Base-by-base conservation (phyloP, 1,140 invertebrate species). In the Brachionus paranguensis region DNA sequence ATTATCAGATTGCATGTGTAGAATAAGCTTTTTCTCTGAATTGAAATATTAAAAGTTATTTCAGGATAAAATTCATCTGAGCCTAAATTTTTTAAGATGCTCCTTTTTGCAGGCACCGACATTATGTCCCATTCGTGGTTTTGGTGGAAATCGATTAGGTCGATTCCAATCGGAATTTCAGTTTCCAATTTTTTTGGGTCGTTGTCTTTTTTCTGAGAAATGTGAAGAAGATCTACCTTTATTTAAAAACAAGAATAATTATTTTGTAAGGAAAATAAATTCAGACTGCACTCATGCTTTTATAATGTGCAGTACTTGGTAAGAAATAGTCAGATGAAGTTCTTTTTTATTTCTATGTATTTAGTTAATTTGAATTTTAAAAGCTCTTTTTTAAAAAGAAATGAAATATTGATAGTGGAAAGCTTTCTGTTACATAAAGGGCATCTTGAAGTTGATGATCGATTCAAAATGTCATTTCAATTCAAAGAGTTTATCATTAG, bases 81-180 rank as follows among this genome's bases (percentile, higher is more conserved):
- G 90, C 96, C 98, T 12, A 95, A 96, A 90, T 98, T 97, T 27
- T n/a, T 60, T 10, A n/a, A 7, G 10, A 84, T 17, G 10, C 60
- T 45, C 20, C 78, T 60, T 68, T 84, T 45, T 3, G 89, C 89
- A 12, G 97, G 96, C 78, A 99, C 97, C 90, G 96, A 94, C 76
- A 99, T 91, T 87, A 99, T 96, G 89, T 99, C 97, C 97, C 97
- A 99, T 91, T 99, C 97, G 11, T 99, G 96, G 37, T 94, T 97
- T 91, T 85, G 85, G 83, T 89, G 88, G 84, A 87, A 89, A 74
- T 88, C 88, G 17, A 85, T 86, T 41, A 89, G 84, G 83, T 89
- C 88, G 17, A 89, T 84, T 17, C 88, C 84, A 14, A 64, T 14
- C 29, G 43, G 53, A 45, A 81, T 81, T 20, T 37, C 50, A 14